phyloP scores from a whole-genome alignment of 1,140 invertebrate species.

The Eulimnadia texana region DNA sequence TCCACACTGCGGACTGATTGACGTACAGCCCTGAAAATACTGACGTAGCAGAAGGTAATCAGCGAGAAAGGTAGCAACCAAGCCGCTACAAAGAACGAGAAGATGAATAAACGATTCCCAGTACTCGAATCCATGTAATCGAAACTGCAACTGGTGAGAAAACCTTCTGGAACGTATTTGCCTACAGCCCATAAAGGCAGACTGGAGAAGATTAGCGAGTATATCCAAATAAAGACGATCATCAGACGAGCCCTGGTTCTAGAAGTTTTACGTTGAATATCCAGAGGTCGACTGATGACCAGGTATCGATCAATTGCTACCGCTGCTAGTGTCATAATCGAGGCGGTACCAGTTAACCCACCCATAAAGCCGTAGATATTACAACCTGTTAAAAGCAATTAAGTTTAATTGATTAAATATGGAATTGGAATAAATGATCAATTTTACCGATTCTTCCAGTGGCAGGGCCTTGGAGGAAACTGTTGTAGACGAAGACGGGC shows the following conservation, averaged over 20 bases:
- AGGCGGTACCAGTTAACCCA: slow-evolving; percentile 50
- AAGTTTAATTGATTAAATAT: no score
- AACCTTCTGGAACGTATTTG: slow-evolving; percentile 59
- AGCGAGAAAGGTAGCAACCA: slow-evolving; percentile 49
- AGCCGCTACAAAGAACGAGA: slow-evolving; percentile 47
- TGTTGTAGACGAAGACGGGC: slow-evolving; percentile 55
- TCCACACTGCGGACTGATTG: slow-evolving; percentile 17
- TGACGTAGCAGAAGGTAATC: slow-evolving; percentile 55
- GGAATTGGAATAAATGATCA: slow-evolving; percentile 26
- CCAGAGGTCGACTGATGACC: slow-evolving; percentile 52
- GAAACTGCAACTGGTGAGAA: slow-evolving; percentile 62
- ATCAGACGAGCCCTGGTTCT: slow-evolving; percentile 42
- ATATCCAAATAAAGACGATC: slow-evolving; percentile 50
- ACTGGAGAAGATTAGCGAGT: slow-evolving; percentile 45
- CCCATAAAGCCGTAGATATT: slow-evolving; percentile 53
- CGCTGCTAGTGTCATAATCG: slow-evolving; percentile 49
- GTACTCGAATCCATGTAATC: slow-evolving; percentile 45
- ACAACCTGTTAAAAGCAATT: slow-evolving; percentile 47
- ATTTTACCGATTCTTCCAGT: no score
- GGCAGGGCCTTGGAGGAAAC: slow-evolving; percentile 45
- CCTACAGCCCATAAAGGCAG: slow-evolving; percentile 53
- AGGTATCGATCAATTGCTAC: slow-evolving; percentile 54
- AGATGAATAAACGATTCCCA: slow-evolving; percentile 33
- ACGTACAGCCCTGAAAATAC: slow-evolving; percentile 47
- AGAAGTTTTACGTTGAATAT: slow-evolving; percentile 41